Conservation (phyloP, 2,888 invertebrate species). For the Drosophila monieri region DNA sequence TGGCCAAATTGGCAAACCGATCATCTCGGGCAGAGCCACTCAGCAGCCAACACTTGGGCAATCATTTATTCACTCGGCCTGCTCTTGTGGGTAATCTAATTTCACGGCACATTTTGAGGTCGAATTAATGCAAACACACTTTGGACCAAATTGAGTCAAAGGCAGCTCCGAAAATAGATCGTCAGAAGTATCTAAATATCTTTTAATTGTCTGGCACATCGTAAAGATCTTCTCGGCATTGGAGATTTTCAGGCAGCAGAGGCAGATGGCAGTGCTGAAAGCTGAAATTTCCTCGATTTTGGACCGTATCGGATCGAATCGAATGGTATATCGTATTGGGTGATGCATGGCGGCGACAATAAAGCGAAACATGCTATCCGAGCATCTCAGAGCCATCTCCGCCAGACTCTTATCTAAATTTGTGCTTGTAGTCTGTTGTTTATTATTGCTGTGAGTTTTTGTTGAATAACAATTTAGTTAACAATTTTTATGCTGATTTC, state of each 20-base stretch:
- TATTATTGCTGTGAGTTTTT: slow-evolving; percentile 42
- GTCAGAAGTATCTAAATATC: slow-evolving; percentile 32
- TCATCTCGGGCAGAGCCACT: slow-evolving; percentile 7
- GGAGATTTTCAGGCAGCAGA: slow-evolving; percentile 17
- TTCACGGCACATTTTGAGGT: slow-evolving; percentile 60
- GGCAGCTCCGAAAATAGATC: slow-evolving; percentile 34
- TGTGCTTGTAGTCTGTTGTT: slow-evolving; percentile 49
- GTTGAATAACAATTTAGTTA: slow-evolving; percentile 55
- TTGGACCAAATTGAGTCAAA: slow-evolving; percentile 44
- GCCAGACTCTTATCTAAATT: slow-evolving; percentile 44
- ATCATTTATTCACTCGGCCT: slow-evolving; percentile 15
- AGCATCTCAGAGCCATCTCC: slow-evolving; percentile 13
- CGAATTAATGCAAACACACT: slow-evolving; percentile 65
- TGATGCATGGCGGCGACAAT: slow-evolving; percentile 70
- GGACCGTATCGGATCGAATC: slow-evolving; percentile 10
- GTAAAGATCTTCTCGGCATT: slow-evolving; percentile 66
- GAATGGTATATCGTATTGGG: slow-evolving; percentile 26
- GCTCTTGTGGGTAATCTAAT: slow-evolving; percentile 46
- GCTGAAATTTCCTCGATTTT: slow-evolving; percentile 60
- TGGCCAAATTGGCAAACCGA: slow-evolving; percentile 26
- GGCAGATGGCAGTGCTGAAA: slow-evolving; percentile 69
- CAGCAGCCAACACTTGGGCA: slow-evolving; percentile 26
- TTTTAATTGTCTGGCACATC: slow-evolving; percentile 68
- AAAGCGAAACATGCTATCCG: slow-evolving; percentile 55
- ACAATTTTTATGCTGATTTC: slow-evolving; percentile 54